phyloP scores from a whole-genome alignment of 2,113 vertebrate species.

The Benitochromis conjunctus region DNA sequence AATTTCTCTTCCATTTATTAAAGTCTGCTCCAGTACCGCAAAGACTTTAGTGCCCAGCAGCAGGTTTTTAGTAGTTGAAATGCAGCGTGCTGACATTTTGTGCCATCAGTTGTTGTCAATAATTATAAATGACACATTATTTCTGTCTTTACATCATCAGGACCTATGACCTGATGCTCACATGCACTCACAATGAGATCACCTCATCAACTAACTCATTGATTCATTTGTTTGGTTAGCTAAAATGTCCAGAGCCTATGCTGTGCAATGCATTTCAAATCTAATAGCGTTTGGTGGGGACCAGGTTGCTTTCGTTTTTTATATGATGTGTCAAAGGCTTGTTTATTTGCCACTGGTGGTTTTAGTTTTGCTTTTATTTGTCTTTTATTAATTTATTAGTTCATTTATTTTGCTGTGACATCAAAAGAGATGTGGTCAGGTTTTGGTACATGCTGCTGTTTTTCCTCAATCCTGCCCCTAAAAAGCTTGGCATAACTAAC shows the following conservation, averaged over 20 bases:
- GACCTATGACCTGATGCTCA: neutral
- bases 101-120: conserved; percentile 1
- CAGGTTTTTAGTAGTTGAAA: conserved; percentile 1
- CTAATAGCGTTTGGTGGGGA: neutral
- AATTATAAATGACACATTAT: neutral
- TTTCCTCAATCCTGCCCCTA: neutral
- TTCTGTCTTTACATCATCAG: neutral
- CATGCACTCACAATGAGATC: neutral
- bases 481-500: neutral
- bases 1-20: conserved; percentile 10
- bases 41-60: conserved; percentile 41
- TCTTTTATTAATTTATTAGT: neutral
- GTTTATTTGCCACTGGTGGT: neutral
- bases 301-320: neutral
- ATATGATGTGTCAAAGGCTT: neutral
- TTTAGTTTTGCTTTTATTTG: neutral
- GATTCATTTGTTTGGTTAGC: neutral
- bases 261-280: neutral
- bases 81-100: conserved; percentile 1
- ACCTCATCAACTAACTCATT: neutral
- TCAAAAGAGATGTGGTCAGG: neutral
- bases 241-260: neutral
- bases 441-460: neutral
- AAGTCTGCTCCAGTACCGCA: neutral
- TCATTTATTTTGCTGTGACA: neutral